Evolutionary conservation across 2,113 vertebrate species (phyloP).

Genomic region (Oceanites oceanicus): DNA sequence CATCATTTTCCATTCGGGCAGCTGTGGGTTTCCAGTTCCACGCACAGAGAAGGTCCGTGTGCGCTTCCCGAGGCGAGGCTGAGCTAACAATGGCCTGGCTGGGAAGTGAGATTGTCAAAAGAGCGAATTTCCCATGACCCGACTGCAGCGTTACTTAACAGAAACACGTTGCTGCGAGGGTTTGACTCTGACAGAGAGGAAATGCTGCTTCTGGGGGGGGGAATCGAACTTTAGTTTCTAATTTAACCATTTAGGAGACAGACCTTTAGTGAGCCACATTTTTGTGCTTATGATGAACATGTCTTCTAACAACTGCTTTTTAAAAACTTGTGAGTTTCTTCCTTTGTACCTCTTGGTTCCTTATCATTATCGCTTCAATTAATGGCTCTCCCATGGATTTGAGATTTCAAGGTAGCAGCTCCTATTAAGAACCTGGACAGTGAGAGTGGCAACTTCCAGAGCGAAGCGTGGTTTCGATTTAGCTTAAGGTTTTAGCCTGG

Average conservation of each 20-base stretch:
- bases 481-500: background rate
- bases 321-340: background rate
- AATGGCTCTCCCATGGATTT: background rate
- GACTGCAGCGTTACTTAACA: conserved; percentile 53
- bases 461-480: background rate
- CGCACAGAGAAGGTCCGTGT: background rate
- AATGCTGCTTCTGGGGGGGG: conserved; percentile 56
- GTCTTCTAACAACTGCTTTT: background rate
- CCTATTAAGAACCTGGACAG: background rate
- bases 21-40: background rate
- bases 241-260: conserved; percentile 54
- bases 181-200: conserved; percentile 72
- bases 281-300: background rate
- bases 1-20: background rate
- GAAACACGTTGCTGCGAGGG: conserved; percentile 27
- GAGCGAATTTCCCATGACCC: conserved; percentile 77
- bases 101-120: conserved; percentile 50
- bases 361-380: background rate
- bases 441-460: background rate
- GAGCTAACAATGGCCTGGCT: conserved; percentile 45
- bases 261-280: background rate
- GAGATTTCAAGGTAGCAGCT: background rate
- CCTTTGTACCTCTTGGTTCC: background rate
- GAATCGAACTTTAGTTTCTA: background rate
- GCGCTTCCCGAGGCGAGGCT: background rate